phyloP scores from a whole-genome alignment of 2,797 vertebrate genomes.

The Octomys mimax region DNA sequence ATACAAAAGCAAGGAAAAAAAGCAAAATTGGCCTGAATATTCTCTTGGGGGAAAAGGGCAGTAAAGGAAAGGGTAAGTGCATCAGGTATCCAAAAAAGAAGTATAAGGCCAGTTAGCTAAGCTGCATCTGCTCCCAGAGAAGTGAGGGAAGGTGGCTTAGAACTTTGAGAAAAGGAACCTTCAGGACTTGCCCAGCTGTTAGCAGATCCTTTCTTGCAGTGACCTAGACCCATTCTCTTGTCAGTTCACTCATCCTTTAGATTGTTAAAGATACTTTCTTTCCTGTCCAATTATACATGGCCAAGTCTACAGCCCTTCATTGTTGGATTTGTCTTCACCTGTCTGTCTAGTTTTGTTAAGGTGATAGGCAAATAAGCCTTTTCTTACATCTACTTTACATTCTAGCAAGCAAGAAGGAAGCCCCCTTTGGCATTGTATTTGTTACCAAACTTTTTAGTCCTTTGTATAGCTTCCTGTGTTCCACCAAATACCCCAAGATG shows the following conservation, averaged over 20 bases:
- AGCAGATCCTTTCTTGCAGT: constrained; percentile 1
- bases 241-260: background rate
- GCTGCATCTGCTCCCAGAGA: background rate
- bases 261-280: background rate
- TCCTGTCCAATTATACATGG: background rate
- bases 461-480: background rate
- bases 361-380: background rate
- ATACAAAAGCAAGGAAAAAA: constrained; percentile 7
- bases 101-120: background rate
- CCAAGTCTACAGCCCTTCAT: background rate
- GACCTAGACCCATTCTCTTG: background rate
- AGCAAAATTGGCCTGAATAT: constrained; percentile 83
- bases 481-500: background rate
- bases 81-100: constrained; percentile 42
- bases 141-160: background rate
- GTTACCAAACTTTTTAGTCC: background rate
- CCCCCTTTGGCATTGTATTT: background rate
- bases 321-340: background rate
- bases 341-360: background rate
- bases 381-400: background rate
- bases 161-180: background rate
- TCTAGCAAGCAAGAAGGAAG: background rate
- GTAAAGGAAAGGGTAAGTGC: constrained; percentile 52
- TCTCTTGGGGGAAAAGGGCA: constrained; percentile 81
- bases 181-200: background rate